Conservation (phyloP, 2,113 vertebrate species). For the Xerus inauris region DNA sequence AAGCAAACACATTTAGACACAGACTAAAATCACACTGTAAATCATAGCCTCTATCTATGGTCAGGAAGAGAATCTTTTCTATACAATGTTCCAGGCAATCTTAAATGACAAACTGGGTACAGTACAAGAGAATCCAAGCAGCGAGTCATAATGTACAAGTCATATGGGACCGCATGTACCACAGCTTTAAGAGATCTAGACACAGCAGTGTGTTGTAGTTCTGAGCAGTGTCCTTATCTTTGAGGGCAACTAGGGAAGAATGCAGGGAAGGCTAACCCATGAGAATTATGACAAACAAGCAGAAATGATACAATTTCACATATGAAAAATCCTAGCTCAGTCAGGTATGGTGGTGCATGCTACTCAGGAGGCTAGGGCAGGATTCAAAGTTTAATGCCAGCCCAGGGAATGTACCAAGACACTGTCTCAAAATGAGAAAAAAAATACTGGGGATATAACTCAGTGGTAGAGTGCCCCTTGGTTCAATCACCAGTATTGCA, state of each 20-base stretch:
- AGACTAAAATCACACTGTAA: constrained; percentile 47
- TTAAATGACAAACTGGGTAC: neutral
- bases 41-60: neutral
- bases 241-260: constrained; percentile 7
- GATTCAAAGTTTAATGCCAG: no score
- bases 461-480: no score
- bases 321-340: neutral
- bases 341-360: no score
- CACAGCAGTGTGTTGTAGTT: neutral
- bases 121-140: constrained; percentile 33
- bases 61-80: constrained; percentile 47
- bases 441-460: no score
- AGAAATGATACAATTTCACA: neutral
- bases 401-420: no score
- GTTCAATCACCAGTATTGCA: no score
- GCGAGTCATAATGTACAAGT: neutral
- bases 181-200: neutral
- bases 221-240: neutral
- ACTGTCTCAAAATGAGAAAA: no score
- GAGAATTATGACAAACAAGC: constrained; percentile 30
- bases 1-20: neutral
- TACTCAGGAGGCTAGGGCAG: no score
- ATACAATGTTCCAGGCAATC: neutral
- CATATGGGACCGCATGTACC: neutral
- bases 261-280: neutral